Evolutionary conservation across 1,140 invertebrate genomes (phyloP).

Genomic region (Drosophila navojoa): DNA sequence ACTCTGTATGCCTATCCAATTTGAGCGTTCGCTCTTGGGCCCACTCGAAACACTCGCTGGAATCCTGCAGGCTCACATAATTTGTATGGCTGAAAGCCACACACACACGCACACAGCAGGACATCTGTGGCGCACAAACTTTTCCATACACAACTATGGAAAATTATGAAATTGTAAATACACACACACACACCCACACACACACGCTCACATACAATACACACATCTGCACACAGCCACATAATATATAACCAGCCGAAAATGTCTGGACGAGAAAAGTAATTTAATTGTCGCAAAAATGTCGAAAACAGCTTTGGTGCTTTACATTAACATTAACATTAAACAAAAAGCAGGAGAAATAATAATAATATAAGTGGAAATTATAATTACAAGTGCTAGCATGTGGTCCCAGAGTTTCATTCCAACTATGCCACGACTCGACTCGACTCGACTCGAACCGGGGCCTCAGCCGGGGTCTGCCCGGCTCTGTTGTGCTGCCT

Average conservation of each 20-base stretch:
- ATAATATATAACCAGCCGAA: slow-evolving; percentile 31
- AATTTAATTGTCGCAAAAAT: slow-evolving; percentile 81
- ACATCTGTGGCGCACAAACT: slow-evolving; percentile 70
- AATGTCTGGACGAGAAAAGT: slow-evolving; percentile 78
- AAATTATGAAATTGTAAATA: slow-evolving; percentile 81
- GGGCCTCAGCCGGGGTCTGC: neutral
- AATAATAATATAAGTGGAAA: slow-evolving; percentile 64
- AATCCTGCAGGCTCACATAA: slow-evolving; percentile 37
- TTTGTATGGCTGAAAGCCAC: slow-evolving; percentile 71
- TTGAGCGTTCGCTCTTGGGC: neutral
- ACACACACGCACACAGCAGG: slow-evolving; percentile 59
- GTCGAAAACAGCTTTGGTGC: slow-evolving; percentile 77
- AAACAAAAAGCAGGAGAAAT: slow-evolving; percentile 62
- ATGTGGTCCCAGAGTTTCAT: slow-evolving; percentile 48
- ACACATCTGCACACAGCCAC: neutral
- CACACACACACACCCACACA: slow-evolving; percentile 28
- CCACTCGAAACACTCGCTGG: slow-evolving; percentile 10
- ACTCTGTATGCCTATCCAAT: neutral
- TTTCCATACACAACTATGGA: slow-evolving; percentile 56
- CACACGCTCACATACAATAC: too few species aligned
- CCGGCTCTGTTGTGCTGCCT: too few species aligned
- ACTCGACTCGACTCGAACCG: too few species aligned
- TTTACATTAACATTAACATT: slow-evolving; percentile 72
- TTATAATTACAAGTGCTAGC: slow-evolving; percentile 75
- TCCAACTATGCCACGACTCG: neutral